These are phyloP conservation scores for Heliconius charithonia DNA, from an alignment of 2,888 invertebrate species.

Conservation along the genomic window DNA sequence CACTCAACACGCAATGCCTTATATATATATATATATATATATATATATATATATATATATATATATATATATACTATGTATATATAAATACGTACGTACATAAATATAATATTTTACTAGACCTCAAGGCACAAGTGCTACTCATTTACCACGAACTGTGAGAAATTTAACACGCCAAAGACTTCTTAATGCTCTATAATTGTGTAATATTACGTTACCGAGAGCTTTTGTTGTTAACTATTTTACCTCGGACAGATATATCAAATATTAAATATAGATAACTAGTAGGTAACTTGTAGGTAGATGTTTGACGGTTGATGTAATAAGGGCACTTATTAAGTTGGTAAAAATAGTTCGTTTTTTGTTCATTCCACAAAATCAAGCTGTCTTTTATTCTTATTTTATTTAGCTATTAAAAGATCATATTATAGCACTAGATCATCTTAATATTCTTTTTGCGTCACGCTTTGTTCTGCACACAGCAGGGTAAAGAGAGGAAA, in stretches of 20 bases:
- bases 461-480: too few relatives aligned
- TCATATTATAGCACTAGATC: too few relatives aligned
- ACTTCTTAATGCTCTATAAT: conserved; percentile 68
- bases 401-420: too few relatives aligned
- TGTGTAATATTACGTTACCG: conserved; percentile 61
- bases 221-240: conserved; percentile 43
- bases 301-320: neutral
- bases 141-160: conserved; percentile 67
- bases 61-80: too few relatives aligned
- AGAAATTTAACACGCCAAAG: conserved; percentile 73
- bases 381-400: neutral
- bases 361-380: neutral
- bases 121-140: conserved; percentile 63
- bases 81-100: too few relatives aligned
- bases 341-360: neutral
- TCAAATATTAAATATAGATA: neutral
- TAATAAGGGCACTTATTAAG: neutral
- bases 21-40: too few relatives aligned
- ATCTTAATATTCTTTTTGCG: neutral
- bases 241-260: neutral
- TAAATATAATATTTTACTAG: conserved; percentile 31
- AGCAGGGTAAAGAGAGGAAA: too few relatives aligned
- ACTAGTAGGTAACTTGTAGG: neutral
- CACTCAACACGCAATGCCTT: too few relatives aligned
- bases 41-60: too few relatives aligned